Conservation (phyloP, 2,888 invertebrate genomes). For the Drosophila planitibia region DNA sequence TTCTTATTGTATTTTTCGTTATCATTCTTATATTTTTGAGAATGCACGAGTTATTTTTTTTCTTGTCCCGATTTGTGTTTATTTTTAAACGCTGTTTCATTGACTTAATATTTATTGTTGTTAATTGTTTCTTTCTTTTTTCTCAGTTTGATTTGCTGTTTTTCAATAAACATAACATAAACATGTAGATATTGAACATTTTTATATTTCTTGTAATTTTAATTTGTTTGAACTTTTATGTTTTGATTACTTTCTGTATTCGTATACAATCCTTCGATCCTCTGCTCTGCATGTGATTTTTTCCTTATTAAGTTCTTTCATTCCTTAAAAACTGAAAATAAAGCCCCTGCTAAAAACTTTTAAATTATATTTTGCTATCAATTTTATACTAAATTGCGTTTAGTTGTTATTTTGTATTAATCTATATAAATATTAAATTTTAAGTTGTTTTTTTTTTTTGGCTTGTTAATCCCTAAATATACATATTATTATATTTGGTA, state of each 20-base stretch:
- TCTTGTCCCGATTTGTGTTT: constrained; percentile 8
- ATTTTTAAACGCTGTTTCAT: constrained; percentile 25
- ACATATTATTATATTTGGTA: constrained; percentile 29
- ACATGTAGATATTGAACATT: constrained; percentile 12
- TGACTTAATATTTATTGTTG: constrained; percentile 27
- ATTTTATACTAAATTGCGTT: constrained; percentile 56
- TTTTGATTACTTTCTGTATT: constrained; percentile 32
- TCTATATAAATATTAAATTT: constrained; percentile 27
- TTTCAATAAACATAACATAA: constrained; percentile 12
- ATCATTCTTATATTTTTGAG: constrained; percentile 24
- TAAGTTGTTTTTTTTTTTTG: constrained; percentile 30
- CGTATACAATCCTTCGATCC: constrained; percentile 39
- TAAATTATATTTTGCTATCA: constrained; percentile 20
- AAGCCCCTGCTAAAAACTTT: constrained; percentile 50
- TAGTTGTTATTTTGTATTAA: constrained; percentile 35
- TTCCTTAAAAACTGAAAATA: constrained; percentile 36
- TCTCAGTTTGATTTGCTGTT: constrained; percentile 13
- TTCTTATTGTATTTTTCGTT: constrained; percentile 63
- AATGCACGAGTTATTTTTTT: constrained; percentile 15
- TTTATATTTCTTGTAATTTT: constrained; percentile 16
- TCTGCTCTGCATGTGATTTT: constrained; percentile 37
- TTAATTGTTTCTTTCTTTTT: constrained; percentile 7
- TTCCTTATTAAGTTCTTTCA: constrained; percentile 4
- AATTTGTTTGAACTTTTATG: constrained; percentile 35
- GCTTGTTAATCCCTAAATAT: constrained; percentile 41